These are phyloP conservation scores for Drosophila algonquin DNA, from an alignment of 2,888 invertebrate genomes.

Conservation along the genomic window DNA sequence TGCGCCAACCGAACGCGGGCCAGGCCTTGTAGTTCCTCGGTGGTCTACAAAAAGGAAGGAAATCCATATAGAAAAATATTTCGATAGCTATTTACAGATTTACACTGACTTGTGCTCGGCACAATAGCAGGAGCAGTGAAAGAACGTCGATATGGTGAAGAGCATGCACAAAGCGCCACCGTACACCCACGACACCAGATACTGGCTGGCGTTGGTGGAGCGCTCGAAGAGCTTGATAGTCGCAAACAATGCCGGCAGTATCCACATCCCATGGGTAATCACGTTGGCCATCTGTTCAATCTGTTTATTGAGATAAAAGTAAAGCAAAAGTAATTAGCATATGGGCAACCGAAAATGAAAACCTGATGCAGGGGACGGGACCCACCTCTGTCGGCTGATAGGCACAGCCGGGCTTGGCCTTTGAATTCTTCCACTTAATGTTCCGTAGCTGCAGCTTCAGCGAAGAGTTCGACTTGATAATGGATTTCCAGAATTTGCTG, in stretches of 20 bases:
- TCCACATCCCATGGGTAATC: slow-evolving; percentile 94
- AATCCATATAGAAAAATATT: neutral
- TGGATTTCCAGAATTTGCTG: slow-evolving; percentile 80
- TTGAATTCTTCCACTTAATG: slow-evolving; percentile 92
- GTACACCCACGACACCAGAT: slow-evolving; percentile 92
- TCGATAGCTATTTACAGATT: too few species aligned
- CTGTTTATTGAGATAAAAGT: slow-evolving; percentile 78
- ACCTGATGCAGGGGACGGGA: neutral
- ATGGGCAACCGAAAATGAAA: neutral
- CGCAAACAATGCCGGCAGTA: slow-evolving; percentile 93
- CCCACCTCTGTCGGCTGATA: slow-evolving; percentile 91
- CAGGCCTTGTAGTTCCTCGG: slow-evolving; percentile 54
- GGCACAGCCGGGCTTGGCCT: slow-evolving; percentile 89
- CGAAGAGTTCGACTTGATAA: slow-evolving; percentile 76
- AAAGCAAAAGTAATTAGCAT: neutral
- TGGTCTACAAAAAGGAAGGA: slow-evolving; percentile 41
- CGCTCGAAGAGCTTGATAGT: slow-evolving; percentile 90
- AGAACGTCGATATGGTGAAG: slow-evolving; percentile 94
- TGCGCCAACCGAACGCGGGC: slow-evolving; percentile 61
- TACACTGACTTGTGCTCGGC: slow-evolving; percentile 84
- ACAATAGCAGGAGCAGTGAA: slow-evolving; percentile 94
- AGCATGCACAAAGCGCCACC: slow-evolving; percentile 93
- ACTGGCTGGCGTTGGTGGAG: slow-evolving; percentile 90
- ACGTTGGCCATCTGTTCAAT: slow-evolving; percentile 96
- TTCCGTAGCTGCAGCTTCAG: slow-evolving; percentile 78